These are phyloP conservation scores for Lophotriccus pileatus DNA, from an alignment of 2,797 vertebrate species.

Conservation along the genomic window DNA sequence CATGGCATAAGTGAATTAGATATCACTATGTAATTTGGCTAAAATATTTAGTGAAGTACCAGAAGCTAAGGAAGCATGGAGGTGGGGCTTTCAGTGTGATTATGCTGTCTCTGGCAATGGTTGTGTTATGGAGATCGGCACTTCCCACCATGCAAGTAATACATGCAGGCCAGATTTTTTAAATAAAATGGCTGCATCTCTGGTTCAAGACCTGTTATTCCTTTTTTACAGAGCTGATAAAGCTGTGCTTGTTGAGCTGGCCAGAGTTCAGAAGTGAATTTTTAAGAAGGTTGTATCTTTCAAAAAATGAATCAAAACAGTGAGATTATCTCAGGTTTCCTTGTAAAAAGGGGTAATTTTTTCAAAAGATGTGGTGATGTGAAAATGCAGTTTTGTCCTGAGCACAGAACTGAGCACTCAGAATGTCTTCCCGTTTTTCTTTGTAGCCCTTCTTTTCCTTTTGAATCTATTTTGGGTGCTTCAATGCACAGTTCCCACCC, in stretches of 20 bases:
- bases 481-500: constrained; percentile 5
- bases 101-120: background rate
- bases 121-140: background rate
- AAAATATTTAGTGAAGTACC: background rate
- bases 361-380: background rate
- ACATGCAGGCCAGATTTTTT: background rate
- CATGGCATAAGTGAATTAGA: background rate
- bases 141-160: background rate
- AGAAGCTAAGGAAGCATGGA: background rate
- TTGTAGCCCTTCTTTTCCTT: background rate
- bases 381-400: background rate
- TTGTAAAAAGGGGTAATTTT: background rate
- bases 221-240: background rate
- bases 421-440: background rate
- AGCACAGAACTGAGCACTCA: background rate
- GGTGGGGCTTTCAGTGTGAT: background rate
- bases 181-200: background rate
- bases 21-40: background rate
- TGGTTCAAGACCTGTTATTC: background rate
- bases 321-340: background rate
- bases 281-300: background rate
- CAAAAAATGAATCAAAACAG: background rate
- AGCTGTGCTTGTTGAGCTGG: background rate
- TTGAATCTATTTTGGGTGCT: constrained; percentile 41
- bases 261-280: background rate